Percentiles rank a stretch among this genome's conserved stretches.
Conservation (phyloP, 2,888 invertebrate species). For the Theristus sp. region DNA sequence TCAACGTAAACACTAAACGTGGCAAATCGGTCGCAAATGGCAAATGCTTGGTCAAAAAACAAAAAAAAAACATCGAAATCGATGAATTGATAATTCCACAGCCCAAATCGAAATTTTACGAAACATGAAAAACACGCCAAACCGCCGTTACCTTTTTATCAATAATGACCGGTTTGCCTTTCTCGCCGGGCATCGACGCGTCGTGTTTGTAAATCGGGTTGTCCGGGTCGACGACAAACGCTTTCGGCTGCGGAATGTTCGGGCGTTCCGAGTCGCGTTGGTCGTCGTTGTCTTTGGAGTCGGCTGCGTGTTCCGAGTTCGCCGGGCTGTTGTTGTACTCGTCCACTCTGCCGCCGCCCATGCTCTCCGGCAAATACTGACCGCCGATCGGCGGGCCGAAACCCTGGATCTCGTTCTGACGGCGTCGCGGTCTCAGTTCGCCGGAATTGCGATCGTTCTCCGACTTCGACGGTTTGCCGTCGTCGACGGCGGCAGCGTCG, state of each 20-base stretch:
- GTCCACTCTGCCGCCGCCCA: neutral
- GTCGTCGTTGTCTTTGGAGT: neutral
- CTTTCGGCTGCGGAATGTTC: conserved; percentile 21
- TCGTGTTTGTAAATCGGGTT: conserved; percentile 26
- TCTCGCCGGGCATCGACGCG: conserved; percentile 20
- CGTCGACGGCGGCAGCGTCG: neutral
- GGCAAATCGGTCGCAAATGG: too few species aligned
- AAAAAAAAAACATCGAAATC: neutral
- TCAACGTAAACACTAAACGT: too few species aligned
- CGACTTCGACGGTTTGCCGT: neutral
- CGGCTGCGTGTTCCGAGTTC: neutral
- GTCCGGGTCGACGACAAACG: conserved; percentile 17
- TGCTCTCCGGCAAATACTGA: neutral
- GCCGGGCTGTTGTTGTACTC: neutral
- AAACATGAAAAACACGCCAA: neutral
- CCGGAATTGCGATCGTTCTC: neutral
- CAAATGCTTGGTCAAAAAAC: neutral
- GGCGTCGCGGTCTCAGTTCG: neutral
- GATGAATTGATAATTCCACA: neutral
- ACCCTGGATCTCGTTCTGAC: conserved; percentile 4
- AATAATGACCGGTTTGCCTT: conserved; percentile 23
- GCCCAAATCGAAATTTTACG: neutral
- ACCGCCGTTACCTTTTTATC: conserved; percentile 20
- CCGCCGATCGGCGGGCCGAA: conserved; percentile 8
- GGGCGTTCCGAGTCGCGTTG: neutral